A percentile compares a stretch with the other conserved stretches of the same genome.
phyloP scores from a whole-genome alignment of 2,113 vertebrate species.

The Vicugna pacos region DNA sequence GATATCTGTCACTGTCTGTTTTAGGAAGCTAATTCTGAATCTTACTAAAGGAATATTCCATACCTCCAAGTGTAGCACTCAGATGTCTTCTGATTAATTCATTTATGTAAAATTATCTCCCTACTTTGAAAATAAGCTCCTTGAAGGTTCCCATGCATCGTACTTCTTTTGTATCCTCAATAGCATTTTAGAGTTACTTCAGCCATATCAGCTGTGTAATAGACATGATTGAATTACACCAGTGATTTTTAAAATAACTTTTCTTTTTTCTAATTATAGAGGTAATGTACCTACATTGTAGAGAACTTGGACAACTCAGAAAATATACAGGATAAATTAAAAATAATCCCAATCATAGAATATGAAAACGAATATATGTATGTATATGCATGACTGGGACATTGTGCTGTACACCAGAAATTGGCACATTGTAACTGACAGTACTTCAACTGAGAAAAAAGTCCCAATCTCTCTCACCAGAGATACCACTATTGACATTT shows the following conservation, averaged over 20 bases:
- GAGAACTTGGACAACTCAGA: constrained; percentile 11
- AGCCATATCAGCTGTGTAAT: not conserved
- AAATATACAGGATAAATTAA: constrained; percentile 20
- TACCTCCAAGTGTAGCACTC: not conserved
- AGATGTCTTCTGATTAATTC: not conserved
- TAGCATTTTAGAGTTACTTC: not conserved
- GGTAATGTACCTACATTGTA: not conserved
- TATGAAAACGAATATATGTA: too few relatives aligned
- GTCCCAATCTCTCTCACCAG: not conserved
- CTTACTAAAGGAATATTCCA: not conserved
- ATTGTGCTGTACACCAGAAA: too few relatives aligned
- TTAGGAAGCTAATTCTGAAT: not conserved
- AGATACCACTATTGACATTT: not conserved
- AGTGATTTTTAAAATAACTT: constrained; percentile 1
- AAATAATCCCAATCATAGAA: not conserved
- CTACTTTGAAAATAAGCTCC: not conserved
- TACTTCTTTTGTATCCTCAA: not conserved
- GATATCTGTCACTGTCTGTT: not conserved
- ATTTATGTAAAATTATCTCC: not conserved
- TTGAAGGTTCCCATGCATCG: not conserved
- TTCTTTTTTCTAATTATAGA: not conserved
- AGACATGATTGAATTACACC: not conserved
- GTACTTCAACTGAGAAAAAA: not conserved
- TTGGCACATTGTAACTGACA: too few relatives aligned
- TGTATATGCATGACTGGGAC: too few relatives aligned